Evolutionary conservation across 2,797 vertebrate genomes (phyloP), one percentile per base, ranked within the genome.

Genomic region (Cryptoprocta ferox): DNA sequence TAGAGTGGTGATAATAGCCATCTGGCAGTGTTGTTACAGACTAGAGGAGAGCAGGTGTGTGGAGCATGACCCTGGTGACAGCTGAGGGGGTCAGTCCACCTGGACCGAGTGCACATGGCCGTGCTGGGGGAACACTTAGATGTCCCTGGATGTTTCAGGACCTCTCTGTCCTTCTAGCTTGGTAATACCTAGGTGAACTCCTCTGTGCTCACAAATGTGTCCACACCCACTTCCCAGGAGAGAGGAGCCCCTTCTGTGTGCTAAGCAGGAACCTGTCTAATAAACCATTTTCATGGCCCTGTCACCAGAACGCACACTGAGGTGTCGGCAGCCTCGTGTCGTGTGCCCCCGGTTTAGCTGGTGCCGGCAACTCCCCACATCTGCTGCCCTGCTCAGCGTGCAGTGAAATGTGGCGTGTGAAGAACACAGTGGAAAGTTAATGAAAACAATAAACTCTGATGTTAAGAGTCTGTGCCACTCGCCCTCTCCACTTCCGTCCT

Each of bases 51-150:
- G 21, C 66, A 92, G 26, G 48, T 6, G 1, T 56, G 16, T 15
- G 12, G 63, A 13, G n/a, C 30, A 9, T 6, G 66, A 28, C 1
- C 14, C 5, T 42, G 5, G 1, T 2, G 15, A 0, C 5, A 10
- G 28, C 28, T 9, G 12, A 13, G 21, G 13, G 24, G 21, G 19
- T 15, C 18, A 8, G 30, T 26, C 32, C 37, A 0, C 83, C 65
- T 3, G 16, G 26, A 75, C n/a, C 0, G 0, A 0, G 9, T 18
- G 1, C 1, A 0, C 12, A 3, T 45, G 37, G 4, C 26, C n/a
- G 4, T n/a, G 0, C 21, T 1, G 4, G 37, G 21, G 68, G 32
- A 11, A 10, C 6, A 7, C 19, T 5, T 19, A 59, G 48, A 14
- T 18, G 1, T 42, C 39, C 70, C 24, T 15, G 21, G 12, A 30